Evolutionary conservation across 2,888 invertebrate genomes (phyloP).

Genomic region (Calliopum simillimum): DNA sequence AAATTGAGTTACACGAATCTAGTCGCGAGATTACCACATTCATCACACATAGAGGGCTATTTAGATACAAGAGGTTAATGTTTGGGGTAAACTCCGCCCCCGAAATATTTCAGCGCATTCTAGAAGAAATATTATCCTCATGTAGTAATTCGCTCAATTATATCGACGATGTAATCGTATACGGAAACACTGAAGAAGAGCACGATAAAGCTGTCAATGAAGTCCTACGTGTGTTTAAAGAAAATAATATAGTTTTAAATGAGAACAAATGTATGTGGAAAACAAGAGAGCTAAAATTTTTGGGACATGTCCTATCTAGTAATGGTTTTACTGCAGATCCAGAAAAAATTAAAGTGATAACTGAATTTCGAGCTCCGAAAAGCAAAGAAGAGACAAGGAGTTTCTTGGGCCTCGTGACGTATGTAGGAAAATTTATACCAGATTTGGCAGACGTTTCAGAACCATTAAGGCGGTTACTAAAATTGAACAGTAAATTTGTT

Average conservation of each 20-base stretch:
- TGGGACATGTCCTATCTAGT: constrained; percentile 39
- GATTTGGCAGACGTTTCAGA: constrained; percentile 40
- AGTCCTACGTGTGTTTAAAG: too few relatives aligned
- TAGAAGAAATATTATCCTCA: constrained; percentile 50
- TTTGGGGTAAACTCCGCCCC: constrained; percentile 62
- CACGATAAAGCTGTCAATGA: constrained; percentile 53
- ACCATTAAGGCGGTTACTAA: constrained; percentile 36
- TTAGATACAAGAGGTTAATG: constrained; percentile 59
- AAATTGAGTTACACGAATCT: constrained; percentile 49
- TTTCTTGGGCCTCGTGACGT: constrained; percentile 40
- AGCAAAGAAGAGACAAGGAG: constrained; percentile 41
- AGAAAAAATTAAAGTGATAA: constrained; percentile 46
- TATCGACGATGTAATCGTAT: constrained; percentile 49
- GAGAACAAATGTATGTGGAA: constrained; percentile 50
- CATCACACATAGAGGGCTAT: constrained; percentile 45
- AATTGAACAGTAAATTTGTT: constrained; percentile 39
- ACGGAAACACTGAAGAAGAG: constrained; percentile 49
- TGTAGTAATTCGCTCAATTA: constrained; percentile 53
- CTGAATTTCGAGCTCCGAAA: constrained; percentile 36
- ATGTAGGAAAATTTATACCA: too few relatives aligned
- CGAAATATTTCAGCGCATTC: constrained; percentile 52
- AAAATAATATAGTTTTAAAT: too few relatives aligned
- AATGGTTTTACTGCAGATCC: constrained; percentile 43
- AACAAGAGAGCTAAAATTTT: constrained; percentile 30
- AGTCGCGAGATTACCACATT: constrained; percentile 46